Evolutionary conservation across 2,888 invertebrate genomes (phyloP), one percentile per base, ranked within the genome.

Genomic region (Charanyca ferruginea): DNA sequence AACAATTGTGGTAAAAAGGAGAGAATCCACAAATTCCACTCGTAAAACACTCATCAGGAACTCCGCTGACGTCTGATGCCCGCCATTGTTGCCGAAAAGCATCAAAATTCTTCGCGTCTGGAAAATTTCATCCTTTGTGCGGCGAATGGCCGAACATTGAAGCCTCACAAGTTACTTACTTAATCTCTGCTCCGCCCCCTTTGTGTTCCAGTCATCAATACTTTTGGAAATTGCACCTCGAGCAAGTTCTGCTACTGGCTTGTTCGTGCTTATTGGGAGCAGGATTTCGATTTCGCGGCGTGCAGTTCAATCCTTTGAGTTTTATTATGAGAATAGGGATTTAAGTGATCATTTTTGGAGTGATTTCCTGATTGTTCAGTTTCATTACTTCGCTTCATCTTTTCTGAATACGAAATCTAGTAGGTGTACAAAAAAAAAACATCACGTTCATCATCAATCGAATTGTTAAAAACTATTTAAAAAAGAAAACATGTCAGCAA

Each of bases 191-290:
- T 85, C 86, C 87, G 59, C 83, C 87, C 87, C 87, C 87, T 91
- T 91, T 91, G 88, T 91, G 90, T 87, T 88, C 78, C 71, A 87
- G 87, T 89, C 90, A 89, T 92, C 92, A 92, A 90, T 93, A 93
- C 90, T 93, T 91, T 91, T 85, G 85, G 87, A 89, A 89, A 91
- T 88, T 87, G 87, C 87, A 89, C 83, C 85, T 85, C 83, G 72
- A 87, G 85, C 83, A 77, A 79, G 72, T 85, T 87, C 79, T 81
- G 75, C 73, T 69, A 53, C 73, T 70, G 74, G 77, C 75, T 83
- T 81, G 82, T 83, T 85, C 79, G 81, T 76, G 81, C 83, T 85
- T 85, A 78, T 78, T 80, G 61, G 48, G 55, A 68, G 52, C 41
- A 49, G 55, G 58, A 69, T 77, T 77, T 73, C 13, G 63, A n/a